These are phyloP conservation scores for Enteromius unitaeniatus DNA, from an alignment of 2,797 vertebrate genomes.

Conservation along the genomic window DNA sequence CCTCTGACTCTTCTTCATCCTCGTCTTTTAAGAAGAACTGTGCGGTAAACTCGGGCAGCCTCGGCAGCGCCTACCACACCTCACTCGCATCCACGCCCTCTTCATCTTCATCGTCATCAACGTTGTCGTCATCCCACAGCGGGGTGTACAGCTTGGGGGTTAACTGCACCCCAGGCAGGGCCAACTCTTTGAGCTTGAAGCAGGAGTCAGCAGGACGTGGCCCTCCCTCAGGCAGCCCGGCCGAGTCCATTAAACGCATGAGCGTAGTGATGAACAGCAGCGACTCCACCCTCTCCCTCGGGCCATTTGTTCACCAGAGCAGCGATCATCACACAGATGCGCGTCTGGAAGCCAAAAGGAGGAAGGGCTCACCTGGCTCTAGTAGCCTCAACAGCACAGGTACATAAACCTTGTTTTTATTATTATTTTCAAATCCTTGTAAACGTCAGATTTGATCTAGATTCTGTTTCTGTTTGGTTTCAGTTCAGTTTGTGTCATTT, in stretches of 20 bases:
- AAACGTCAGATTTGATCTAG: not conserved
- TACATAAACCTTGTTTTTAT: not conserved
- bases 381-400: constrained; percentile 73
- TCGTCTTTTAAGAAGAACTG: constrained; percentile 92
- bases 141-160: constrained; percentile 86
- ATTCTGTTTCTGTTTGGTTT: not conserved
- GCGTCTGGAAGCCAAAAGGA: constrained; percentile 91
- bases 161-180: constrained; percentile 88
- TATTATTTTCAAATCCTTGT: too few species aligned
- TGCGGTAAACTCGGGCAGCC: constrained; percentile 83
- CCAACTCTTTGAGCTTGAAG: constrained; percentile 88
- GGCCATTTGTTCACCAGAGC: constrained; percentile 92
- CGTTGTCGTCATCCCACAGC: constrained; percentile 83
- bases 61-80: constrained; percentile 88
- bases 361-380: constrained; percentile 89
- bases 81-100: constrained; percentile 82
- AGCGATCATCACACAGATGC: constrained; percentile 86
- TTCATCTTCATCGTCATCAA: constrained; percentile 74
- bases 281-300: constrained; percentile 95
- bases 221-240: constrained; percentile 87
- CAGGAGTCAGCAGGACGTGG: constrained; percentile 88
- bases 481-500: too few species aligned
- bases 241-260: constrained; percentile 98
- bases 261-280: constrained; percentile 98
- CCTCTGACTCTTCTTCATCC: constrained; percentile 83